These are phyloP conservation scores for Rhagophthalmus giganteus DNA, from an alignment of 2,888 invertebrate species.

Conservation along the genomic window DNA sequence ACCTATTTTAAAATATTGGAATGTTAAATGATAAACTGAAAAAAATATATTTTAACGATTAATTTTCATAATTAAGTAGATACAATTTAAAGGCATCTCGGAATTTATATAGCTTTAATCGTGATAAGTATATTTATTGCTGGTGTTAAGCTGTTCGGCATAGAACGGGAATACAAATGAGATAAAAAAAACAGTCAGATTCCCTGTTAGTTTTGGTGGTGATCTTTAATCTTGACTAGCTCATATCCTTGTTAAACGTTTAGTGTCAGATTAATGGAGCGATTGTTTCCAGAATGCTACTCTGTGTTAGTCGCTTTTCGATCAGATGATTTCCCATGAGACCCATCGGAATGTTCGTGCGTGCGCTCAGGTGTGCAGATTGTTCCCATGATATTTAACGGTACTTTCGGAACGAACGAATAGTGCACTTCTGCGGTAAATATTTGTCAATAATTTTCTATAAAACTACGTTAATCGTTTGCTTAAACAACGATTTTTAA, in stretches of 20 bases:
- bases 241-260: conserved; percentile 38
- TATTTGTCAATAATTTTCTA: not conserved
- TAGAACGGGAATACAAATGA: too few relatives aligned
- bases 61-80: too few relatives aligned
- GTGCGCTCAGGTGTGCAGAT: conserved; percentile 37
- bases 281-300: conserved; percentile 37
- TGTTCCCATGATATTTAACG: conserved; percentile 20
- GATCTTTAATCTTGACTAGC: conserved; percentile 28
- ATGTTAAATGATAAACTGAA: too few relatives aligned
- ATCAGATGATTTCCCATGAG: conserved; percentile 47
- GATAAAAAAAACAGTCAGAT: not conserved
- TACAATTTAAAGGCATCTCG: too few relatives aligned
- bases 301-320: conserved; percentile 41
- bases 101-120: too few relatives aligned
- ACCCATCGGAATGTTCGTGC: conserved; percentile 38
- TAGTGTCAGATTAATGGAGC: conserved; percentile 38
- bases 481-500: too few relatives aligned
- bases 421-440: conserved; percentile 19
- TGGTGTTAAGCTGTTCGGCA: too few relatives aligned
- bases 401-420: conserved; percentile 13
- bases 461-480: not conserved
- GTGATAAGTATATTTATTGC: too few relatives aligned
- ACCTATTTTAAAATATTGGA: too few relatives aligned
- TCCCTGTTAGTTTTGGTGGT: conserved; percentile 29
- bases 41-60: too few relatives aligned